phyloP scores from a whole-genome alignment of 2,797 vertebrate species.

The Melopsittacus undulatus region DNA sequence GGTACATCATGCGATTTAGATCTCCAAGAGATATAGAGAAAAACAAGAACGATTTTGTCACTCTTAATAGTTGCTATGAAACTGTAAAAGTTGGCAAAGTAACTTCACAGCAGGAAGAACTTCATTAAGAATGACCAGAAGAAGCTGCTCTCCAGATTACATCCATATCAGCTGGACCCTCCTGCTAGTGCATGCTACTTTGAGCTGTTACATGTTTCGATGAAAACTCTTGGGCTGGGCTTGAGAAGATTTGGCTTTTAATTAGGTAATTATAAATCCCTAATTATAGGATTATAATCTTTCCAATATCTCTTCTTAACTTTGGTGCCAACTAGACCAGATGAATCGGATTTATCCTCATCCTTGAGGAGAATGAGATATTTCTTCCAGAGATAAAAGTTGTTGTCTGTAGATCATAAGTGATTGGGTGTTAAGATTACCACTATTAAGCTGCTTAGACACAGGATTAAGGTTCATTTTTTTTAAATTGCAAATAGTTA shows the following conservation, averaged over 20 bases:
- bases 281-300: slow-evolving; percentile 83
- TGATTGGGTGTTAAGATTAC: slow-evolving; percentile 39
- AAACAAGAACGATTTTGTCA: slow-evolving; percentile 8
- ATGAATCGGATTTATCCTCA: slow-evolving; percentile 48
- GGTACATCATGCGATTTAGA: background rate
- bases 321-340: slow-evolving; percentile 71
- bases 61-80: background rate
- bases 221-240: slow-evolving; percentile 53
- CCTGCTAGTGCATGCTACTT: slow-evolving; percentile 10
- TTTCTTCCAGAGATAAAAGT: slow-evolving; percentile 47
- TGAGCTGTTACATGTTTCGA: slow-evolving; percentile 25
- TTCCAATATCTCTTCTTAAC: slow-evolving; percentile 76
- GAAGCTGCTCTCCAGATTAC: slow-evolving; percentile 72
- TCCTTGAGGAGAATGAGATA: slow-evolving; percentile 57
- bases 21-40: background rate
- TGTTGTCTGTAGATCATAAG: slow-evolving; percentile 23
- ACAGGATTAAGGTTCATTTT: background rate
- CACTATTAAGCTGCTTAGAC: slow-evolving; percentile 25
- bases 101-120: slow-evolving; percentile 44
- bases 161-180: slow-evolving; percentile 24
- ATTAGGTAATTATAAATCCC: slow-evolving; percentile 88
- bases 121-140: slow-evolving; percentile 70
- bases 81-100: background rate
- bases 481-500: background rate
- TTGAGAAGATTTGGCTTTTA: slow-evolving; percentile 78